phyloP scores from a whole-genome alignment of 2,113 vertebrate species.

The Alaudala cheleensis region DNA sequence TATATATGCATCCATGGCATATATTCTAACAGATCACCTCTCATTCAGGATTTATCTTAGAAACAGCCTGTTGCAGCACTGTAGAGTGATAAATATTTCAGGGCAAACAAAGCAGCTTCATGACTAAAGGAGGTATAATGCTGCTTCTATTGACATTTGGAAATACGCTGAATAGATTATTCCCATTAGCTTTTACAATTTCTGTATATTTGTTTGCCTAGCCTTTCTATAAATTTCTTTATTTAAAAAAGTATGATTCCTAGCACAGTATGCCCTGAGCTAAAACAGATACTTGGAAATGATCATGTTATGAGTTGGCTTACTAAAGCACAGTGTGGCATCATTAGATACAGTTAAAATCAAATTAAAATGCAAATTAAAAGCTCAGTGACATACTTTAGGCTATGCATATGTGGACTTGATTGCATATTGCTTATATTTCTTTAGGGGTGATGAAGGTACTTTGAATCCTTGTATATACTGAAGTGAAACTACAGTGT shows the following conservation, averaged over 20 bases:
- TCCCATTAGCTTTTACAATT: background rate
- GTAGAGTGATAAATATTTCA: background rate
- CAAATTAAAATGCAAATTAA: background rate
- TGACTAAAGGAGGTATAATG: background rate
- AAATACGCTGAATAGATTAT: background rate
- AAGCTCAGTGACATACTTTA: background rate
- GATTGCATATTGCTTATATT: background rate
- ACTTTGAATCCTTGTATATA: background rate
- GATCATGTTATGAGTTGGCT: background rate
- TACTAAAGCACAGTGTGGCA: background rate
- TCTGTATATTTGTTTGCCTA: background rate
- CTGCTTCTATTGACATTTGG: background rate
- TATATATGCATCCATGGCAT: background rate
- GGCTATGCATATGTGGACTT: background rate
- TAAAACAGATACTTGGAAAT: background rate
- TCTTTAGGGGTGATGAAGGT: background rate
- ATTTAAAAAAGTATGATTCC: background rate
- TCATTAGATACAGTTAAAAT: background rate
- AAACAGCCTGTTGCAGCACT: background rate
- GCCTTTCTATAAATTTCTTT: background rate
- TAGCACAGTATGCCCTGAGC: background rate
- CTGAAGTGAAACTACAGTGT: background rate
- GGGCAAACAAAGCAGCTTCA: background rate
- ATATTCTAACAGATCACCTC: background rate
- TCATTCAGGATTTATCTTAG: background rate